Evolutionary conservation across 1,140 invertebrate species (phyloP).

Genomic region (Nymphalis io): DNA sequence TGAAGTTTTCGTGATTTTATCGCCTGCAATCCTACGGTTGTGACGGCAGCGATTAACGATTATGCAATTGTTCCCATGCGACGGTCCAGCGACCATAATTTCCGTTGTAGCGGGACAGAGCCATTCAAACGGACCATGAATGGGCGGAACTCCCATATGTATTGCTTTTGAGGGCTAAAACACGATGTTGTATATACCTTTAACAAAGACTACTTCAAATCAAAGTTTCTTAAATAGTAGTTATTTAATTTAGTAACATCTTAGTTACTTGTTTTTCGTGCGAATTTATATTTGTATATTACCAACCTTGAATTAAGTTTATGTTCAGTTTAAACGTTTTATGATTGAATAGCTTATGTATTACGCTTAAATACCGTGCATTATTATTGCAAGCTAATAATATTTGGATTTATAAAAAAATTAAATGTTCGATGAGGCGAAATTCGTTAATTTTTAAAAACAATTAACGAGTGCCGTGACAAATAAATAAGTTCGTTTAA

Average conservation of each 20-base stretch:
- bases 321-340: too few relatives aligned
- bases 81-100: conserved; percentile 50
- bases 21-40: conserved; percentile 6
- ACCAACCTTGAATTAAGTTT: too few relatives aligned
- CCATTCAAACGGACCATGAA: conserved; percentile 52
- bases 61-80: conserved; percentile 52
- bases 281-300: neutral
- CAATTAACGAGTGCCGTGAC: neutral
- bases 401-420: too few relatives aligned
- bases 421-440: neutral
- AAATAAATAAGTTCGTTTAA: neutral
- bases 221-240: neutral
- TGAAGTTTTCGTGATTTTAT: conserved; percentile 14
- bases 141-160: conserved; percentile 48
- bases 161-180: conserved; percentile 38
- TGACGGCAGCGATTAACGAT: conserved; percentile 36
- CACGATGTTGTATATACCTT: neutral
- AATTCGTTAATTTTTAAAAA: neutral
- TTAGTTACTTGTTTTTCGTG: neutral
- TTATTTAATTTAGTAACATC: neutral
- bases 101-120: conserved; percentile 55
- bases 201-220: neutral
- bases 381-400: too few relatives aligned
- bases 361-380: too few relatives aligned
- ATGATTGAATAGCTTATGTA: too few relatives aligned